Evolutionary conservation across 2,113 vertebrate species (phyloP), one percentile per base, ranked within the genome.

Genomic region (cattle (Bos taurus)): DNA sequence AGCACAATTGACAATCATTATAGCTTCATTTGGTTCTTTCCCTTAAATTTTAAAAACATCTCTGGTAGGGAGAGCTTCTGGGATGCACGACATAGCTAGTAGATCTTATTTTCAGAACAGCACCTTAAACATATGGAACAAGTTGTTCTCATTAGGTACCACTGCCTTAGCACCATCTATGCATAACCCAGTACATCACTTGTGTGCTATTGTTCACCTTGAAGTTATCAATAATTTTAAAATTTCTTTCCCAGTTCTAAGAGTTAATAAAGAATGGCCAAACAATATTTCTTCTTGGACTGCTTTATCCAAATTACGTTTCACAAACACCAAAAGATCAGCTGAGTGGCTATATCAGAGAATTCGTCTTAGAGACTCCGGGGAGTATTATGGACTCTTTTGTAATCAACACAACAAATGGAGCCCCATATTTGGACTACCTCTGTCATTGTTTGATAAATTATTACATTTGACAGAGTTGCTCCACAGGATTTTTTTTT

Each of bases 51-150:
- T 15, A 46, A 81, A 90, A 92, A 3, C 26, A 67, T 95, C 26
- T 86, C 91, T 83, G 21, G 95, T 90, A 40, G n/a, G 56, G 54
- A 93, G 33, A 91, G 25, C 48, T 30, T 95, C 46, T 16, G 46
- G 11, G n/a, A 52, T 64, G 56, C 84, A 81, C 8, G 40, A 88
- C 86, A 54, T 28, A 81, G 50, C 7, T 60, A 64, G 8, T 64
- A 77, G 67, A 71, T 87, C 50, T 57, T 71, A 23, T 62, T 97
- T 95, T 87, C 94, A 96, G 83, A 71, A 71, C 10, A 90, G 83
- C 91, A 98, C 96, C 91, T 97, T 96, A 94, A 80, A 80, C 33
- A 57, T 56, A 91, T 33, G 87, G 90, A 97, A 95, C 85, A 59
- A 91, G n/a, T 78, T 28, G 8, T 88, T 91, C 77, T 93, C 83